Conservation (phyloP, 2,888 invertebrate species). For the Eilema griseolum region DNA sequence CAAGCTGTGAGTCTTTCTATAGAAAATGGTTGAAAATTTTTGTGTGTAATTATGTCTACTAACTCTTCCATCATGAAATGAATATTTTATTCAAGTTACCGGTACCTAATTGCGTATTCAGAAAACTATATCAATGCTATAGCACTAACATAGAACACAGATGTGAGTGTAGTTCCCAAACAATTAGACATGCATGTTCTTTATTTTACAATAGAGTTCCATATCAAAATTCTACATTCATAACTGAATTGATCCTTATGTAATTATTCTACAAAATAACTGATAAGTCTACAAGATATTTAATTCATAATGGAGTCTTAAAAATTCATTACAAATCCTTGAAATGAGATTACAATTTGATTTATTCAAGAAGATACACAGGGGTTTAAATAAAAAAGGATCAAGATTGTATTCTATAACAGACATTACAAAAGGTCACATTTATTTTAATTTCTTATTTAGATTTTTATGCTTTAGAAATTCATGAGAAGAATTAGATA, state of each 20-base stretch:
- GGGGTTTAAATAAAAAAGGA: slow-evolving; percentile 36
- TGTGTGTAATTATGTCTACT: slow-evolving; percentile 24
- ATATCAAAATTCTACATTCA: neutral
- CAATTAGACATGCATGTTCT: neutral
- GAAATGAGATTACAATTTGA: slow-evolving; percentile 2
- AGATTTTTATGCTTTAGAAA: neutral
- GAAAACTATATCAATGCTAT: slow-evolving; percentile 54
- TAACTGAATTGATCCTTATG: neutral
- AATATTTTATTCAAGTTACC: slow-evolving; percentile 60
- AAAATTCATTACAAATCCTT: neutral
- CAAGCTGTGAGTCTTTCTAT: slow-evolving; percentile 9
- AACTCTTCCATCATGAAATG: slow-evolving; percentile 66
- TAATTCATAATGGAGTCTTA: neutral
- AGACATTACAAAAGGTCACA: slow-evolving; percentile 4
- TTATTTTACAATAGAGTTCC: neutral
- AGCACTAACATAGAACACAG: slow-evolving; percentile 46
- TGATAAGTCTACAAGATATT: neutral
- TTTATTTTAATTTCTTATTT: slow-evolving; percentile 1
- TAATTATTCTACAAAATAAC: neutral
- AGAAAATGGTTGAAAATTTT: slow-evolving; percentile 15
- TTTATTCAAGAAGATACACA: slow-evolving; percentile 19
- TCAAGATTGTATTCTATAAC: slow-evolving; percentile 32
- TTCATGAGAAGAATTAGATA: neutral
- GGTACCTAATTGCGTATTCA: slow-evolving; percentile 43
- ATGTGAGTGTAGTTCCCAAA: slow-evolving; percentile 58